These are phyloP conservation scores for Oryzias sinensis DNA, from an alignment of 2,797 vertebrate genomes.

Conservation along the genomic window DNA sequence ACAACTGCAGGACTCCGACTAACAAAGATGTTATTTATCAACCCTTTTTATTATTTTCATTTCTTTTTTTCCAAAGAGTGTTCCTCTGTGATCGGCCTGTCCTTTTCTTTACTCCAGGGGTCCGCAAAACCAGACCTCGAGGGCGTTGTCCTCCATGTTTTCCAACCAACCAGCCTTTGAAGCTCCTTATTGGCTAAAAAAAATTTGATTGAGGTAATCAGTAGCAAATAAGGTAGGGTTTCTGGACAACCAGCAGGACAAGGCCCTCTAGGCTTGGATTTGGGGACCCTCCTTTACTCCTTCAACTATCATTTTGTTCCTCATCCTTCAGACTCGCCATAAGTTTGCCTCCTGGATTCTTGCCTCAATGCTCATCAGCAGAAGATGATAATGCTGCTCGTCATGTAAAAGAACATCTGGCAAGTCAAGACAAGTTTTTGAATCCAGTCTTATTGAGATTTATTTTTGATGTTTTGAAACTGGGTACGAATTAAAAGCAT, in stretches of 20 bases:
- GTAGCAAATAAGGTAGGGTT: no score
- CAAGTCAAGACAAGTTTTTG: no score
- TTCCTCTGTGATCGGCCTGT: conserved; percentile 5
- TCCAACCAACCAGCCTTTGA: no score
- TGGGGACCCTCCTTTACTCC: neutral
- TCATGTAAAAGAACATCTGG: conserved; percentile 47
- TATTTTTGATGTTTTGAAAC: no score
- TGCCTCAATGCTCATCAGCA: conserved; percentile 15
- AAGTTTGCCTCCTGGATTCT: conserved; percentile 15
- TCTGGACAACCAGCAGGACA: no score
- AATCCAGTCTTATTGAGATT: no score
- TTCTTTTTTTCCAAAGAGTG: conserved; percentile 18
- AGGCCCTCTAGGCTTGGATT: no score
- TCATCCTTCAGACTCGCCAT: neutral
- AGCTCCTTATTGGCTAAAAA: no score
- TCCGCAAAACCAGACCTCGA: no score
- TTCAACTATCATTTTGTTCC: conserved; percentile 4
- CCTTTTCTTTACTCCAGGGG: neutral
- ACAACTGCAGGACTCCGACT: conserved; percentile 37
- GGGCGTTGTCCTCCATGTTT: no score
- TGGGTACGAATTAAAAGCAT: no score
- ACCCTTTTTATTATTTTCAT: conserved; percentile 13
- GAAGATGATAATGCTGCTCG: conserved; percentile 17
- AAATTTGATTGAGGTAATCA: no score
- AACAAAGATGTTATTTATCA: conserved; percentile 35